These are phyloP conservation scores for Drosophila insularis DNA, from an alignment of 1,140 invertebrate species.

Conservation along the genomic window DNA sequence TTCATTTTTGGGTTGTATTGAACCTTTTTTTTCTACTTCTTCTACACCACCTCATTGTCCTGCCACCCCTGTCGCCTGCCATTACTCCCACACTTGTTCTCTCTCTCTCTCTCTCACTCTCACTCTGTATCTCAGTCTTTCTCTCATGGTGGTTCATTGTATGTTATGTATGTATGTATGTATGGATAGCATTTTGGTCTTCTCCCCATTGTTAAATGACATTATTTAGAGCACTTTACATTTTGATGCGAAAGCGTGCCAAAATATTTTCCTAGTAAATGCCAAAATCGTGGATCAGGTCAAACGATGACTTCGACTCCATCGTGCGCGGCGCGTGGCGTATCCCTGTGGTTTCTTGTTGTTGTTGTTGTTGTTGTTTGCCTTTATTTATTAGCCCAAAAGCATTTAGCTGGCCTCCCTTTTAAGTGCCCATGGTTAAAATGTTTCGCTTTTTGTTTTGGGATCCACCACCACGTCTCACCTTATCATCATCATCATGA, in stretches of 20 bases:
- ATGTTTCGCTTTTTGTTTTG: constrained; percentile 59
- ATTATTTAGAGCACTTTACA: constrained; percentile 70
- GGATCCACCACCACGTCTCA: neutral
- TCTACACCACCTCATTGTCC: neutral
- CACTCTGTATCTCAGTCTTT: neutral
- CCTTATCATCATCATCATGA: constrained; percentile 6
- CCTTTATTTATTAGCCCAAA: constrained; percentile 71
- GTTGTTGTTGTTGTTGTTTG: constrained; percentile 29
- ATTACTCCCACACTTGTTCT: neutral
- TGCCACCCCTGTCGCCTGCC: constrained; percentile 12
- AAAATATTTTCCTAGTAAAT: constrained; percentile 60
- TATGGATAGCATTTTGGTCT: neutral
- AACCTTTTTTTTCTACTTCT: neutral
- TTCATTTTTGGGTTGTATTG: constrained; percentile 40
- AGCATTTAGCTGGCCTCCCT: constrained; percentile 56
- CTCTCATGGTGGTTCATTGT: neutral
- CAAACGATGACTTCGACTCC: constrained; percentile 2
- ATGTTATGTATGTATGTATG: neutral
- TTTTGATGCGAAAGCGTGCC: constrained; percentile 57
- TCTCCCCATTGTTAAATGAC: constrained; percentile 58
- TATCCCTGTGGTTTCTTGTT: constrained; percentile 2
- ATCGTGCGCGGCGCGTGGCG: constrained; percentile 31
- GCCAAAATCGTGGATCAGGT: constrained; percentile 9
- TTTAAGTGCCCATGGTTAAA: constrained; percentile 58
- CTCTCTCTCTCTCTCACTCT: constrained; percentile 10